Conservation (phyloP, 1,140 invertebrate species). For the Meloidogyne hapla region DNA sequence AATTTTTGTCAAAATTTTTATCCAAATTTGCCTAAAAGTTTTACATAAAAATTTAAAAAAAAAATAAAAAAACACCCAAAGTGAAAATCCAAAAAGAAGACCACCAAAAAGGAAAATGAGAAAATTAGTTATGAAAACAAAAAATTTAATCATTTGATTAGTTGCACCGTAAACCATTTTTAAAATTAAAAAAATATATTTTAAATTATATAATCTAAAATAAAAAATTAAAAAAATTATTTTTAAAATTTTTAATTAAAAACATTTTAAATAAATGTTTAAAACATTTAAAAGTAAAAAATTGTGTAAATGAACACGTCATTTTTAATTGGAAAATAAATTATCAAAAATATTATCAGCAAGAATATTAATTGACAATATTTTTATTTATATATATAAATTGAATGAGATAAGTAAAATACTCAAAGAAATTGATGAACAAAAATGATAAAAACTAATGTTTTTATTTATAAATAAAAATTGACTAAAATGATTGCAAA, state of each 20-base stretch:
- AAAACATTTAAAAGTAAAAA: neutral
- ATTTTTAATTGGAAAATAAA: too few relatives aligned
- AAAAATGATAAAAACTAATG: too few relatives aligned
- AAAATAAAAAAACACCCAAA: slow-evolving; percentile 49
- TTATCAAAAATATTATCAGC: too few relatives aligned
- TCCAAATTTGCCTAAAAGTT: slow-evolving; percentile 53
- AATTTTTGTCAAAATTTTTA: slow-evolving; percentile 53
- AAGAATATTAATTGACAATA: too few relatives aligned
- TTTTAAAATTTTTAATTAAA: neutral
- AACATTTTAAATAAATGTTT: neutral
- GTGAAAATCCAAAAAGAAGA: slow-evolving; percentile 58
- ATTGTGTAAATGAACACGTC: neutral
- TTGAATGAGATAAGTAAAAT: too few relatives aligned
- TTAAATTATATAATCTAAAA: too few relatives aligned
- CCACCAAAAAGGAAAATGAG: slow-evolving; percentile 60
- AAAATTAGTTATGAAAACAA: slow-evolving; percentile 59
- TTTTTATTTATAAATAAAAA: too few relatives aligned
- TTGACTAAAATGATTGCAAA: too few relatives aligned
- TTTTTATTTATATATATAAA: too few relatives aligned
- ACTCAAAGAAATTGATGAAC: too few relatives aligned
- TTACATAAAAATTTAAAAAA: neutral
- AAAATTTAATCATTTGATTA: slow-evolving; percentile 57
- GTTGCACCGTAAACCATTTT: slow-evolving; percentile 58
- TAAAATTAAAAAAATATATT: too few relatives aligned
- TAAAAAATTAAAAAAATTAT: neutral